Evolutionary conservation across 2,888 invertebrate genomes (phyloP), one percentile per base, ranked within the genome.

Genomic region (Cosmia trapezina): DNA sequence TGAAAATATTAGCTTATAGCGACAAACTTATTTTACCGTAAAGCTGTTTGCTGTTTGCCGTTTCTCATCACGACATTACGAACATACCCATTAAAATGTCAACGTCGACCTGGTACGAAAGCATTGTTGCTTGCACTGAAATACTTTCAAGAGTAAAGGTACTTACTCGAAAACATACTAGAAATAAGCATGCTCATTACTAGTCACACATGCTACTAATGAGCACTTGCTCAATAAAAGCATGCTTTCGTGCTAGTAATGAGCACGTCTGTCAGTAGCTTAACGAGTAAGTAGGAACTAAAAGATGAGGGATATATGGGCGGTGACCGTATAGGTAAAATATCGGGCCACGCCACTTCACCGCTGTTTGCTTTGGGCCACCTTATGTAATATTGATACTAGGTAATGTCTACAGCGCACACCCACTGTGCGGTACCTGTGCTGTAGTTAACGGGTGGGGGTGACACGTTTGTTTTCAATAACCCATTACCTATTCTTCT

Each of bases 371-470:
- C 63, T 63, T 71, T 76, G 61, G 76, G 60, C 64, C 70, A 75
- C 84, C 82, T 73, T 73, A 75, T 71, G 67, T 72, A 75, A 84
- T 77, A 70, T 84, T 81, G 64, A 82, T 78, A 70, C 73, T 65
- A 43, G 64, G 33, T 71, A 81, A 81, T 79, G 86, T 84, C 74
- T 77, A 84, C 84, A 84, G 69, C 67, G 57, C 85, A 74, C 84
- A 76, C 86, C 86, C 76, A 64, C 67, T 56, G 62, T 51, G 33
- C 47, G 59, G 49, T 59, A 57, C 53, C 59, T 17, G 62, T 62
- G 59, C 71, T 73, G 73, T 83, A 81, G 67, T 78, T 83, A 85
- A 78, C 64, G 51, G 47, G 57, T 65, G 70, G 68, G 73, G 56
- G 74, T 53, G 80, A 73, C 79, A 73, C 57, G 43, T 78, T 45